Evolutionary conservation across 2,113 vertebrate genomes (phyloP).

Genomic region (Labeo catla): DNA sequence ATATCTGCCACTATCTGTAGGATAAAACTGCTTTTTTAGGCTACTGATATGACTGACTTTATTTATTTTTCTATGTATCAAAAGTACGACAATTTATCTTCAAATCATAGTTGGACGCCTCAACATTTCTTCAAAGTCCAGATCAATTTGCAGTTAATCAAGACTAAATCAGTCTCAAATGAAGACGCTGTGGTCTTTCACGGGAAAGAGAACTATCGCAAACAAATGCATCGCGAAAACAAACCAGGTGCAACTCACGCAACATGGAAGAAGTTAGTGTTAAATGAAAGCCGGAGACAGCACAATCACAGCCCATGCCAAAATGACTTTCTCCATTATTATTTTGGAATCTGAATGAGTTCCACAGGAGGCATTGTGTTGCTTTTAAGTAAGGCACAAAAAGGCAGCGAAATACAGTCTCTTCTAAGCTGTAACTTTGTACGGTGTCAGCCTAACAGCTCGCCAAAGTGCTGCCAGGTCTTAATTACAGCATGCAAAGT

Average conservation of each 20-base stretch:
- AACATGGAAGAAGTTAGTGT: neutral
- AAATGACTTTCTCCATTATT: conserved; percentile 44
- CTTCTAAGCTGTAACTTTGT: conserved; percentile 63
- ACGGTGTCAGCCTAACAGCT: conserved; percentile 61
- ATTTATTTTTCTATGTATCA: neutral
- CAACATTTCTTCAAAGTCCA: neutral
- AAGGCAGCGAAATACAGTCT: conserved; percentile 56
- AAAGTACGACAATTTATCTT: neutral
- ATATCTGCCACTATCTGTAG: neutral
- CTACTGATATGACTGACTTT: neutral
- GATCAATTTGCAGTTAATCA: neutral
- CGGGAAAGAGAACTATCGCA: neutral
- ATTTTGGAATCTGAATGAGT: conserved; percentile 30
- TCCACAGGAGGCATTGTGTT: conserved; percentile 51
- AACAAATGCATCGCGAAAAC: neutral
- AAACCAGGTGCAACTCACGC: neutral
- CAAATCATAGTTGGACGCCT: neutral
- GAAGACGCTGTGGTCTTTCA: neutral
- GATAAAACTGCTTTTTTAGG: neutral
- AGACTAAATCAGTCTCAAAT: neutral
- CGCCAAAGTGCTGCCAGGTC: conserved; percentile 63
- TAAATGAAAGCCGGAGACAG: conserved; percentile 12
- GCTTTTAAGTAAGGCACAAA: conserved; percentile 46
- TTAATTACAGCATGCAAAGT: conserved; percentile 76
- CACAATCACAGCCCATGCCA: conserved; percentile 22